These are phyloP conservation scores for Suricata suricatta DNA, from an alignment of 2,113 vertebrate species.

Conservation along the genomic window DNA sequence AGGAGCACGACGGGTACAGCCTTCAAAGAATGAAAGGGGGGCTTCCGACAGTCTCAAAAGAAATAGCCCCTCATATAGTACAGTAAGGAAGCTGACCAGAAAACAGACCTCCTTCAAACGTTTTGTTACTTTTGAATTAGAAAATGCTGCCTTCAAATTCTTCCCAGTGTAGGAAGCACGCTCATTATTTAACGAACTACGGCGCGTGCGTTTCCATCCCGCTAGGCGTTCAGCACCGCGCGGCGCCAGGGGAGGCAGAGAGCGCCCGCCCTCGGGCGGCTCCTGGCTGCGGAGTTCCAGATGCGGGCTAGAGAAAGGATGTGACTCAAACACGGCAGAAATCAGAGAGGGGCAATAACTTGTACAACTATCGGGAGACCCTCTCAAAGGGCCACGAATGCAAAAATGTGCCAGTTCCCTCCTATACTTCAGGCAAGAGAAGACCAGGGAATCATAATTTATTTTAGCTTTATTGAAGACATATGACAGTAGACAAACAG, in stretches of 20 bases:
- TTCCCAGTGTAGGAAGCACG: background rate
- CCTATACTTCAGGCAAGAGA: background rate
- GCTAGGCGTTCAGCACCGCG: background rate
- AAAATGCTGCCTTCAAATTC: background rate
- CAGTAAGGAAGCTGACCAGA: background rate
- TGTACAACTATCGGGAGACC: background rate
- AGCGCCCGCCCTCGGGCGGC: accelerated
- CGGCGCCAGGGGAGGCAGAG: background rate
- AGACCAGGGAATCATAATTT: background rate
- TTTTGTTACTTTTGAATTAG: background rate
- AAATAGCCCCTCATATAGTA: background rate
- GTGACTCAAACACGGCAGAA: background rate
- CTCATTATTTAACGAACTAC: background rate
- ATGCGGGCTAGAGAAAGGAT: background rate
- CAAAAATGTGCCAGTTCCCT: background rate
- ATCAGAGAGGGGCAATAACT: background rate
- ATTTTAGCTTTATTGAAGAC: constrained; percentile 83
- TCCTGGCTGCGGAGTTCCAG: background rate
- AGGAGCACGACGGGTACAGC: background rate
- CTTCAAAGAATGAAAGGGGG: background rate
- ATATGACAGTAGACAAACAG: constrained; percentile 84
- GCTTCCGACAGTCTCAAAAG: background rate
- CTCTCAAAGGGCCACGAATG: background rate
- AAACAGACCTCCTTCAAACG: background rate
- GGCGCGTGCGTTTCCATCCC: background rate